Conservation (phyloP, 2,113 vertebrate genomes). For the Girardinichthys multiradiatus region DNA sequence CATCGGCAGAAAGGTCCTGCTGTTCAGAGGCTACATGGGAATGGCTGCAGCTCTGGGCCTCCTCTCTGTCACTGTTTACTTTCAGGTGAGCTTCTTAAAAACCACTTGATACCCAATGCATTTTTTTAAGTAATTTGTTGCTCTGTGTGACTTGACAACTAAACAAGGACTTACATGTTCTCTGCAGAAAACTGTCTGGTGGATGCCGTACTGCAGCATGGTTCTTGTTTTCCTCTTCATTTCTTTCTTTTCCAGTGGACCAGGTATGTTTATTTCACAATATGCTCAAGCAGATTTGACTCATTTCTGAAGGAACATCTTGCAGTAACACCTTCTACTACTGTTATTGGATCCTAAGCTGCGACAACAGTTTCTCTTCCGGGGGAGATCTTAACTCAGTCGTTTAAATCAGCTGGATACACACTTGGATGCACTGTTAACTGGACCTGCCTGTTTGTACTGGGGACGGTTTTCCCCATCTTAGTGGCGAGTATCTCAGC, state of each 20-base stretch:
- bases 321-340: neutral
- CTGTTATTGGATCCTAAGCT: slow-evolving; percentile 63
- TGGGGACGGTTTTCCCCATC: slow-evolving; percentile 85
- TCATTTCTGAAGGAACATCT: neutral
- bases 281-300: neutral
- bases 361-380: slow-evolving; percentile 73
- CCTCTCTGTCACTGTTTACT: slow-evolving; percentile 79
- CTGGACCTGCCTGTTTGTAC: slow-evolving; percentile 81
- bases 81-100: slow-evolving; percentile 77
- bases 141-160: neutral
- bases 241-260: slow-evolving; percentile 80
- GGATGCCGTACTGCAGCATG: slow-evolving; percentile 86
- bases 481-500: slow-evolving; percentile 79
- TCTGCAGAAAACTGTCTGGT: slow-evolving; percentile 70
- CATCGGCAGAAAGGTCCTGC: slow-evolving; percentile 75
- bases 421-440: slow-evolving; percentile 71
- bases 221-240: slow-evolving; percentile 82
- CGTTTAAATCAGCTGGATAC: slow-evolving; percentile 81
- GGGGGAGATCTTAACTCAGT: slow-evolving; percentile 83
- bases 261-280: slow-evolving; percentile 68
- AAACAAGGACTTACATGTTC: slow-evolving; percentile 2
- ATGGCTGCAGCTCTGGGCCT: slow-evolving; percentile 78
- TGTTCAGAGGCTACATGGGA: slow-evolving; percentile 71
- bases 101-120: neutral
- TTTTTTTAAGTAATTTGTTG: slow-evolving; percentile 1